phyloP scores from a whole-genome alignment of 1,140 invertebrate genomes.

The Mya arenaria region DNA sequence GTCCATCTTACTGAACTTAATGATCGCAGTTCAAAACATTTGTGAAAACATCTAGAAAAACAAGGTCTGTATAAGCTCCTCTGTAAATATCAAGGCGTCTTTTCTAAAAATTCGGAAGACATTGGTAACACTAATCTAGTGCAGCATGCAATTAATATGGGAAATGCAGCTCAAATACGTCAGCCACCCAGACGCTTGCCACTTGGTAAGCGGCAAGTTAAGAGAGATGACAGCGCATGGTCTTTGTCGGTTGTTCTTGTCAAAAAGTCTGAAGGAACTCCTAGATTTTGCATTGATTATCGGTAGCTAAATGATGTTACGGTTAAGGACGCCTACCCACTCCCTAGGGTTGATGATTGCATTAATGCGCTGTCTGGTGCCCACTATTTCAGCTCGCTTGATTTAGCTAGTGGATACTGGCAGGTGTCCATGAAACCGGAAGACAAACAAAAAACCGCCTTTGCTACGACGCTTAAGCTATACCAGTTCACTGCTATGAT shows the following conservation, averaged over 20 bases:
- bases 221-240: constrained; percentile 33
- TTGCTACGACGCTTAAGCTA: constrained; percentile 45
- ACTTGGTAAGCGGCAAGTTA: constrained; percentile 14
- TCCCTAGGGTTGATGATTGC: too few relatives aligned
- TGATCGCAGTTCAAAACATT: too few relatives aligned
- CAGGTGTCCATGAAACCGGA: too few relatives aligned
- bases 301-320: not conserved
- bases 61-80: too few relatives aligned
- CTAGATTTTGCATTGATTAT: constrained; percentile 1
- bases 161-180: constrained; percentile 34
- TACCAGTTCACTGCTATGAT: constrained; percentile 57
- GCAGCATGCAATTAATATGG: constrained; percentile 53
- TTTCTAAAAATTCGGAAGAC: constrained; percentile 40
- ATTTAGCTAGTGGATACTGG: too few relatives aligned
- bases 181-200: constrained; percentile 31
- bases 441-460: too few relatives aligned
- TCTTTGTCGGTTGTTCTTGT: not conserved
- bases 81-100: constrained; percentile 45
- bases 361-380: too few relatives aligned
- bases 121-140: constrained; percentile 35
- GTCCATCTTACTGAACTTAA: too few relatives aligned
- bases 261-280: not conserved
- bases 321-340: not conserved
- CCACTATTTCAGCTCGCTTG: too few relatives aligned
- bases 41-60: too few relatives aligned